phyloP scores from a whole-genome alignment of 2,113 vertebrate species.

The Sterna hirundo region DNA sequence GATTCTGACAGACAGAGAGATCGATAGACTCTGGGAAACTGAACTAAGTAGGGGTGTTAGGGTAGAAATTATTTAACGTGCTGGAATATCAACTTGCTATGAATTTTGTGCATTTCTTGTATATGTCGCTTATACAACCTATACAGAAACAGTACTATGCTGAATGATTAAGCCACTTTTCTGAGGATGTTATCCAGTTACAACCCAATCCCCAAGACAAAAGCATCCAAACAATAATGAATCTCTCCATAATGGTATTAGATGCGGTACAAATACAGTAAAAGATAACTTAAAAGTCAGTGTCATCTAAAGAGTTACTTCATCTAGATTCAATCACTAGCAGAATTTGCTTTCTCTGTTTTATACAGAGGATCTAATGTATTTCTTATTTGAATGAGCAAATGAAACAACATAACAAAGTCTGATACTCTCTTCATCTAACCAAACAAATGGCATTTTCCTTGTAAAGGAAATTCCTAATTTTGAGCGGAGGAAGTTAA shows the following conservation, averaged over 20 bases:
- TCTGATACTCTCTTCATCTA: conserved; percentile 6
- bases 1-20: background rate
- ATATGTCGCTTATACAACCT: background rate
- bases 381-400: conserved; percentile 22
- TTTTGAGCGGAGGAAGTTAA: conserved; percentile 59
- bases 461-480: conserved; percentile 53
- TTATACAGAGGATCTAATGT: background rate
- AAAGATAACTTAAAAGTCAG: background rate
- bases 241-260: background rate
- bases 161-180: background rate
- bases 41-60: background rate
- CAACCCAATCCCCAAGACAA: background rate
- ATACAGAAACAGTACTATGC: background rate
- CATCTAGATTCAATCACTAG: background rate
- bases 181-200: background rate
- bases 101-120: background rate
- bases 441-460: background rate
- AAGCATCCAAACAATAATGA: background rate
- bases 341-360: conserved; percentile 3
- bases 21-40: background rate
- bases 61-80: background rate
- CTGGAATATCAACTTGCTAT: background rate
- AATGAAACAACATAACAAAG: background rate
- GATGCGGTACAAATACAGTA: background rate
- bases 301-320: background rate